Evolutionary conservation across 2,888 invertebrate species (phyloP).

Genomic region (Sesamia inferens): DNA sequence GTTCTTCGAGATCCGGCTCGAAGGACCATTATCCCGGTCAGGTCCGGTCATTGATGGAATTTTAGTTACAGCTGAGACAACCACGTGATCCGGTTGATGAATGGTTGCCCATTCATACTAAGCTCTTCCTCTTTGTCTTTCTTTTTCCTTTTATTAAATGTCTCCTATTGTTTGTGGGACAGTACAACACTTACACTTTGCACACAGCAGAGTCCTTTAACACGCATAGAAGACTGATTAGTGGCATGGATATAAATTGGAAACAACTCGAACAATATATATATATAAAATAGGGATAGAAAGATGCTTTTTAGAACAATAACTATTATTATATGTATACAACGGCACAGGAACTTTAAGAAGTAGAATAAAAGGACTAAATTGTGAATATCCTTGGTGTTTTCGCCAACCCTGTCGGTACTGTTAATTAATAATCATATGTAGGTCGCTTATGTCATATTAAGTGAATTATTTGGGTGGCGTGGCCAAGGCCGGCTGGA

Average conservation of each 20-base stretch:
- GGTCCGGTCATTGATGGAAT: background rate
- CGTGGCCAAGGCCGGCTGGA: conserved; percentile 46
- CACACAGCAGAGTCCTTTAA: background rate
- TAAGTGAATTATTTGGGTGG: conserved; percentile 59
- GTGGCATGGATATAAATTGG: background rate
- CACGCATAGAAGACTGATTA: background rate
- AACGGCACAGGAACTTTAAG: background rate
- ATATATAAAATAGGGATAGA: no score
- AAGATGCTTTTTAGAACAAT: background rate
- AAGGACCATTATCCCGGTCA: background rate
- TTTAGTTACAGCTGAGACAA: background rate
- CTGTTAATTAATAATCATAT: conserved; percentile 55
- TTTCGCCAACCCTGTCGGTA: conserved; percentile 37
- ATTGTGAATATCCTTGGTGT: background rate
- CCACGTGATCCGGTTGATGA: background rate
- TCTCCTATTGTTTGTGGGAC: background rate
- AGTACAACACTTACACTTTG: background rate
- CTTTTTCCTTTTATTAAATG: background rate
- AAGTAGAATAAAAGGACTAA: background rate
- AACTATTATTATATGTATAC: background rate
- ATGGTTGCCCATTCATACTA: background rate
- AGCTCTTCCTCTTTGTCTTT: conserved; percentile 1
- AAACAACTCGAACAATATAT: background rate
- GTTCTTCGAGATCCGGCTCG: background rate
- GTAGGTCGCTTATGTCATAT: conserved; percentile 51